Conservation (phyloP, 1,140 invertebrate species). For the Hylaeus volcanicus region DNA sequence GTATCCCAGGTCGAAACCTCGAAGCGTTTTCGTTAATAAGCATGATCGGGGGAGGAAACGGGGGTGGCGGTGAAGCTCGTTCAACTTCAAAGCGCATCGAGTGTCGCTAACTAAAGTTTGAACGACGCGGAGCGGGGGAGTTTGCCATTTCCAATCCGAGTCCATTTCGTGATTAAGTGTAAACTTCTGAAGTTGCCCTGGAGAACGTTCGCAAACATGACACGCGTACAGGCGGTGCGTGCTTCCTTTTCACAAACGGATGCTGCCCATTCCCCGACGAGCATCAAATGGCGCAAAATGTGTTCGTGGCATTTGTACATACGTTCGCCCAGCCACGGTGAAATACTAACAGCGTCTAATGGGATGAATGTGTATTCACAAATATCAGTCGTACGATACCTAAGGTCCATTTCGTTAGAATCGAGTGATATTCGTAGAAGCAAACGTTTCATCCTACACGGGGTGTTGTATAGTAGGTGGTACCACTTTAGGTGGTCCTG, state of each 20-base stretch:
- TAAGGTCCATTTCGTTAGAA: too few species aligned
- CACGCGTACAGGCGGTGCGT: constrained; percentile 42
- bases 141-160: constrained; percentile 77
- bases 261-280: too few species aligned
- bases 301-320: too few species aligned
- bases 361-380: too few species aligned
- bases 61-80: constrained; percentile 60
- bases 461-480: too few species aligned
- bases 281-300: too few species aligned
- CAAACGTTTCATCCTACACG: too few species aligned
- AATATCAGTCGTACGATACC: too few species aligned
- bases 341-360: too few species aligned
- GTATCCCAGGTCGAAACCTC: constrained; percentile 13
- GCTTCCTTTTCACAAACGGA: constrained; percentile 53
- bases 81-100: constrained; percentile 75
- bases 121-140: constrained; percentile 44
- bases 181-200: constrained; percentile 76
- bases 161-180: constrained; percentile 80
- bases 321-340: too few species aligned
- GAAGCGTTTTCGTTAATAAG: constrained; percentile 73
- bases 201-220: constrained; percentile 69
- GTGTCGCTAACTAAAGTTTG: constrained; percentile 78
- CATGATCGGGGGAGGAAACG: constrained; percentile 70
- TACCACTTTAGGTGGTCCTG: too few species aligned
- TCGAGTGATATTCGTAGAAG: too few species aligned